Conservation (phyloP, 2,113 vertebrate genomes). For the Heterocephalus glaber region DNA sequence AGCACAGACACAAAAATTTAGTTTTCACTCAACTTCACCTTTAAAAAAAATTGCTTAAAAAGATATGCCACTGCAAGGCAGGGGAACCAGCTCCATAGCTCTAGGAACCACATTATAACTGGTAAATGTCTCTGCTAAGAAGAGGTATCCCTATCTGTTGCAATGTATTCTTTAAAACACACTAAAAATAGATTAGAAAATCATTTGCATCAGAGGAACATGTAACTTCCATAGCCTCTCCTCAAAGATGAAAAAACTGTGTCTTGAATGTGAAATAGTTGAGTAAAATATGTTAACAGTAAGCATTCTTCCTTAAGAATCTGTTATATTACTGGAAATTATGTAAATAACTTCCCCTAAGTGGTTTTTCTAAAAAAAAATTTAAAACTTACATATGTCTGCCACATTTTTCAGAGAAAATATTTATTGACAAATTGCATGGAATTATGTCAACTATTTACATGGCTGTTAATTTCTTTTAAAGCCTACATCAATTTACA, state of each 20-base stretch:
- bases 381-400: slow-evolving; percentile 31
- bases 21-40: not conserved
- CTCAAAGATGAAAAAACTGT: slow-evolving; percentile 43
- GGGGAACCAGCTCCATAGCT: not conserved
- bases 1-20: not conserved
- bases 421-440: slow-evolving; percentile 3
- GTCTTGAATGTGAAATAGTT: slow-evolving; percentile 10
- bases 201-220: slow-evolving; percentile 4
- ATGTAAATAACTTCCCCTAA: slow-evolving; percentile 45
- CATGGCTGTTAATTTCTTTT: slow-evolving; percentile 20
- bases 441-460: slow-evolving; percentile 47
- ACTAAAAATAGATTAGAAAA: slow-evolving; percentile 51
- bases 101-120: not conserved
- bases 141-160: not conserved
- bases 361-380: slow-evolving; percentile 32
- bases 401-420: slow-evolving; percentile 65
- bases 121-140: not conserved
- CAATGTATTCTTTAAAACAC: not conserved
- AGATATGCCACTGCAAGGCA: not conserved
- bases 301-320: slow-evolving; percentile 58
- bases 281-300: slow-evolving; percentile 60
- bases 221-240: not conserved
- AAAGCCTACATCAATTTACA: slow-evolving; percentile 9
- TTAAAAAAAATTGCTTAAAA: not conserved
- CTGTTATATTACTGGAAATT: slow-evolving; percentile 65